phyloP scores from a whole-genome alignment of 1,140 invertebrate genomes.

The Calycopis cecrops region DNA sequence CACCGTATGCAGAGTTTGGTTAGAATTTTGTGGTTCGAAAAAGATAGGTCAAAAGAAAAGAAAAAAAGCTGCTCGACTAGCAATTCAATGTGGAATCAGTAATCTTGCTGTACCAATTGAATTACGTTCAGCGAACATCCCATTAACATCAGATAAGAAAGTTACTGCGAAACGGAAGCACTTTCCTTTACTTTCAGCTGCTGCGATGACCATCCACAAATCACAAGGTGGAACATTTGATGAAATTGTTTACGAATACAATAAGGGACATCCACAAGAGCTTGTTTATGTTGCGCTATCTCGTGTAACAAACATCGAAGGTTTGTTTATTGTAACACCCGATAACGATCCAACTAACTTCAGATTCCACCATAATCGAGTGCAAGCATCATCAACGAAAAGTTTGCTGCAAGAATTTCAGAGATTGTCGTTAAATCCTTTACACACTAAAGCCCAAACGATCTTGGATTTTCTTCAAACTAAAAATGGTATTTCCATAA shows the following conservation, averaged over 20 bases:
- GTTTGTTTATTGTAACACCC: conserved; percentile 32
- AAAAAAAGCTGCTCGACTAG: conserved; percentile 7
- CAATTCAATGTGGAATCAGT: not conserved
- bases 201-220: too few relatives aligned
- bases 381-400: conserved; percentile 10
- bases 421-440: conserved; percentile 20
- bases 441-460: conserved; percentile 15
- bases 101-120: conserved; percentile 22
- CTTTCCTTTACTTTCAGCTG: too few relatives aligned
- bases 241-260: conserved; percentile 43
- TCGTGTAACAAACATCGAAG: conserved; percentile 41
- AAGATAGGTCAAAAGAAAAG: conserved; percentile 7
- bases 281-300: conserved; percentile 47
- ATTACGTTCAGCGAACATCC: conserved; percentile 9
- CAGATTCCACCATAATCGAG: conserved; percentile 19
- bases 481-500: conserved; percentile 16
- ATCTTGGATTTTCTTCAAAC: conserved; percentile 3
- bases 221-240: conserved; percentile 44
- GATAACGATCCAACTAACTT: conserved; percentile 24
- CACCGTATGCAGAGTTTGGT: too few relatives aligned
- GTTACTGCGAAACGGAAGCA: too few relatives aligned
- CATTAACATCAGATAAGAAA: too few relatives aligned
- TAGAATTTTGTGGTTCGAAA: conserved; percentile 15
- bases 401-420: conserved; percentile 17
- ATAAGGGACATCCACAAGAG: conserved; percentile 30